Percentiles rank a stretch among this genome's conserved stretches.
Conservation (phyloP, 2,888 invertebrate species). For the Acleris sparsana region DNA sequence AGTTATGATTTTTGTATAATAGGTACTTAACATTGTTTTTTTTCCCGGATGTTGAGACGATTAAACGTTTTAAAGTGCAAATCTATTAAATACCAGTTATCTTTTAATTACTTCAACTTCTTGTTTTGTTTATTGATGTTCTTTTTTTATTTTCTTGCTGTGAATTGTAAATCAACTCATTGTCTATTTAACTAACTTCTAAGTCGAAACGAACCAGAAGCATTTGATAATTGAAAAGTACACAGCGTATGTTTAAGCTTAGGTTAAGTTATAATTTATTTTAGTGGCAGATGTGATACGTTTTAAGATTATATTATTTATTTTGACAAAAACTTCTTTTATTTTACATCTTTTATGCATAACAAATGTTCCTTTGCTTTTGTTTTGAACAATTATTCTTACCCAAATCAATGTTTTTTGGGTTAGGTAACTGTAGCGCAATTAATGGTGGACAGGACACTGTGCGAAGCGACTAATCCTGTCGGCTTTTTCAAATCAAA, state of each 20-base stretch:
- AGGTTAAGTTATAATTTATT: slow-evolving; percentile 65
- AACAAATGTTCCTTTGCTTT: too few species aligned
- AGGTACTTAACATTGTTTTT: too few species aligned
- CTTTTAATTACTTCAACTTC: not conserved
- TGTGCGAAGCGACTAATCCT: too few species aligned
- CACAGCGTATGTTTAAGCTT: slow-evolving; percentile 73
- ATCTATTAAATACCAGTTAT: not conserved
- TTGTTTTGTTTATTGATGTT: not conserved
- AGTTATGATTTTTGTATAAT: not conserved
- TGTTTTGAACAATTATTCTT: too few species aligned
- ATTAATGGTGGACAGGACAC: too few species aligned
- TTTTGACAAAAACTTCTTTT: slow-evolving; percentile 40
- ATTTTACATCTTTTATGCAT: not conserved
- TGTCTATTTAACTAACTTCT: slow-evolving; percentile 11
- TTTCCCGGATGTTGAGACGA: not conserved
- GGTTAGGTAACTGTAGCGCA: too few species aligned
- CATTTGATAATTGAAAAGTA: slow-evolving; percentile 83
- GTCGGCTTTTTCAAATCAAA: too few species aligned
- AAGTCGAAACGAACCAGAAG: slow-evolving; percentile 64
- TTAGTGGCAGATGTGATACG: slow-evolving; percentile 66
- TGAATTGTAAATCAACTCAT: slow-evolving; percentile 40
- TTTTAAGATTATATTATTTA: slow-evolving; percentile 72
- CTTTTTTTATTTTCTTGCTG: slow-evolving; percentile 46
- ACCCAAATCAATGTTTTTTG: too few species aligned
- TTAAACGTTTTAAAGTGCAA: not conserved